Conservation (phyloP, 1,140 invertebrate species). For the Zaprionus inermis region DNA sequence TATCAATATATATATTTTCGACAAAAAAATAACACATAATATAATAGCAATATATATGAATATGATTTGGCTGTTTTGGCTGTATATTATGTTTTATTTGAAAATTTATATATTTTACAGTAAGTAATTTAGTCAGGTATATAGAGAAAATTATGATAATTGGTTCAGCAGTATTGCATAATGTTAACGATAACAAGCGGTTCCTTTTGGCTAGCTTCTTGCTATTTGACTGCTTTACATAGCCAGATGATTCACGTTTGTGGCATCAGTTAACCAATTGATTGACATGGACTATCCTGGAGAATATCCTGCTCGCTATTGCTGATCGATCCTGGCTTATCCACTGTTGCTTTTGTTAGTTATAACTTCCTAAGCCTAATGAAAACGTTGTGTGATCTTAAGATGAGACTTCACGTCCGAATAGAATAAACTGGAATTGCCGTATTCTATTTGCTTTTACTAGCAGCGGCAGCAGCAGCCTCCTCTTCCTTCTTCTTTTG, state of each 20-base stretch:
- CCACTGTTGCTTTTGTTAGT: background rate
- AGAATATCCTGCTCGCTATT: background rate
- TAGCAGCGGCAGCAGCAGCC: slow-evolving; percentile 63
- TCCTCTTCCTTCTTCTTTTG: slow-evolving; percentile 88
- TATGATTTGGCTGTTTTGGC: slow-evolving; percentile 40
- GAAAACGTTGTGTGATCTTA: slow-evolving; percentile 30
- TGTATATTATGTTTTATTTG: slow-evolving; percentile 78
- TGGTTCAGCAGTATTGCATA: slow-evolving; percentile 45
- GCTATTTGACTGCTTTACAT: background rate
- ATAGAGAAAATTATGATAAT: slow-evolving; percentile 56
- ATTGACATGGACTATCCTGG: slow-evolving; percentile 32
- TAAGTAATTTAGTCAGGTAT: slow-evolving; percentile 78
- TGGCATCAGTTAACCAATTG: slow-evolving; percentile 29
- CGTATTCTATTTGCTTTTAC: slow-evolving; percentile 62
- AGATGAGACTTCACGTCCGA: slow-evolving; percentile 10
- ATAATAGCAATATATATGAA: slow-evolving; percentile 19
- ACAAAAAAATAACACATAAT: slow-evolving; percentile 34
- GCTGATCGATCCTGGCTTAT: slow-evolving; percentile 12
- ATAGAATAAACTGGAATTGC: slow-evolving; percentile 13
- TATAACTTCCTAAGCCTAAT: slow-evolving; percentile 35
- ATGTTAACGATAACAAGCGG: slow-evolving; percentile 36
- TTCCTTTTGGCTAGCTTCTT: slow-evolving; percentile 19
- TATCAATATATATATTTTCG: slow-evolving; percentile 30
- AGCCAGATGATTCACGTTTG: slow-evolving; percentile 22
- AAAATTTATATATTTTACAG: slow-evolving; percentile 73